Base-by-base conservation (phyloP, 2,888 invertebrate species). In the Ophioninae sp. region DNA sequence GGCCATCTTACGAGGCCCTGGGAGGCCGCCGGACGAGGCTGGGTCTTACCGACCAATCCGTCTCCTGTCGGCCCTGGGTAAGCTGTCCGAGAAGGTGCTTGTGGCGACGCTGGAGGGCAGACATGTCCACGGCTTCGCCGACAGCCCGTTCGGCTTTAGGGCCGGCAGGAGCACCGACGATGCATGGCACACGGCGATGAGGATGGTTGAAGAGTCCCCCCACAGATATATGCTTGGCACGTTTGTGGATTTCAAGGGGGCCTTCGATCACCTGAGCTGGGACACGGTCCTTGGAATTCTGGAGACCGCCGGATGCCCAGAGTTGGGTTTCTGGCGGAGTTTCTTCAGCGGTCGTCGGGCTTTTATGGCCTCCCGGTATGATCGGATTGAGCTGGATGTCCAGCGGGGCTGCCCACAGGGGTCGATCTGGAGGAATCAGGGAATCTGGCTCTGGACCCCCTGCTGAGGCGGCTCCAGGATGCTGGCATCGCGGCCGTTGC, bases 121-220 rank as follows among this genome's bases (percentile, higher is more conserved):
- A 17, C 61, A 20, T n/a, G 71, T 56, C 8, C 65, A 75, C 39
- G 30, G 6, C 39, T 65, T 67, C 1, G 44, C 67, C 0, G 75
- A 75, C 75, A 65, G 75, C 22, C 75, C 56, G 67, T 75, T 75
- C 39, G 75, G 75, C 0, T 75, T 65, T 20, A 58, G 75, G 58
- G 58, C 22, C 22, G 75, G 65, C n/a, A 67, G 64, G 20, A 39
- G 75, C 56, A 61, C 61, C 61, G 61, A 61, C 20, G 61, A 61
- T 9, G 61, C 61, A 9, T 61, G 3, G 22, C 22, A 22, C 61
- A 0, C 17, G 10, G 61, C 23, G 61, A 61, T 61, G 61, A 61
- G 10, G 61, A 1, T 22, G 7, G 23, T 61, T 22, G 22, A 61
- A 0, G 8, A 22, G 61, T 61, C 23, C 61, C 22, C 61, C 61